Evolutionary conservation across 2,888 invertebrate species (phyloP).

Genomic region (Sthenelais limicola): DNA sequence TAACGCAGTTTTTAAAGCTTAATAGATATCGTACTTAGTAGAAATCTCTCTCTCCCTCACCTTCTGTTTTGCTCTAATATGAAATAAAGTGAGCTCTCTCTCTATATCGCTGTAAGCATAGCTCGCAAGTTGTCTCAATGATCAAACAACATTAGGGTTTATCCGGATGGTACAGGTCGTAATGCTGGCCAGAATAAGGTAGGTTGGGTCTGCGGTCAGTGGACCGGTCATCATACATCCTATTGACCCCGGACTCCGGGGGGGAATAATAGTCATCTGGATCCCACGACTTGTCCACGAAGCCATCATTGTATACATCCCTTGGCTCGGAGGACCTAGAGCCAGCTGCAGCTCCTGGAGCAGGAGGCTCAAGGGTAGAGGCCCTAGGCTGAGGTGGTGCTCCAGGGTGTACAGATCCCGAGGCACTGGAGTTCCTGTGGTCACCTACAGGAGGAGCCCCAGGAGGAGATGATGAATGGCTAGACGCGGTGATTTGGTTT

Average conservation of each 20-base stretch:
- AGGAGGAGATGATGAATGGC: neutral
- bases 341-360: neutral
- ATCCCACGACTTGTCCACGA: constrained; percentile 18
- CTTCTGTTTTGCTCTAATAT: too few species aligned
- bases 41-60: too few species aligned
- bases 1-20: too few species aligned
- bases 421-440: neutral
- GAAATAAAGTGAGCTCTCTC: too few species aligned
- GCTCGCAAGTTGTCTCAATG: too few species aligned
- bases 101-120: too few species aligned
- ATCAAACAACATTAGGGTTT: too few species aligned
- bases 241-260: neutral
- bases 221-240: constrained; percentile 30
- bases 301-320: constrained; percentile 19
- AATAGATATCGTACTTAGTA: too few species aligned
- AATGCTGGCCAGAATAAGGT: constrained; percentile 37
- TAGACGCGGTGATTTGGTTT: neutral
- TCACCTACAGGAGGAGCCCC: neutral
- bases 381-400: too few species aligned
- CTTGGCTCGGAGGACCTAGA: neutral
- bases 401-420: neutral
- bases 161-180: constrained; percentile 17
- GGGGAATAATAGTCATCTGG: neutral
- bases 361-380: too few species aligned
- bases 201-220: constrained; percentile 28